Conservation (phyloP, 30 jellyfish, hydroid and myxozoan species). For the Euphysa ruthae region DNA sequence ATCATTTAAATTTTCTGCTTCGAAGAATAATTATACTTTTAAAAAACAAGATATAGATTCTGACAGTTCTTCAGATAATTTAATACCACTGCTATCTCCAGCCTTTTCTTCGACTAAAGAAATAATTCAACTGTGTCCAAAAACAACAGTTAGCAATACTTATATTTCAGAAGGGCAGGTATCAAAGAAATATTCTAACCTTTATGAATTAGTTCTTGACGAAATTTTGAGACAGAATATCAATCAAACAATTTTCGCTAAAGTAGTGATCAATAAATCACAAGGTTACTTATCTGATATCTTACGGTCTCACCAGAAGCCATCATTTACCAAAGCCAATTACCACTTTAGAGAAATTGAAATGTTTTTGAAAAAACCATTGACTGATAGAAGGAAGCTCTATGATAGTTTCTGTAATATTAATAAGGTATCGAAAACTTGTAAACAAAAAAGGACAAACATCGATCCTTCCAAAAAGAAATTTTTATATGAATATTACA, state of each 20-base stretch:
- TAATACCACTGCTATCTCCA: too few relatives aligned
- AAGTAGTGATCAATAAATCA: constrained; percentile 52
- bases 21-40: too few relatives aligned
- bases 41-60: too few relatives aligned
- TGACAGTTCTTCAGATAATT: too few relatives aligned
- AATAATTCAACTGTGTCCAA: too few relatives aligned
- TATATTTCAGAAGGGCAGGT: too few relatives aligned
- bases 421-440: neutral
- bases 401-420: constrained; percentile 22
- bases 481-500: constrained; percentile 15
- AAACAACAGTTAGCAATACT: too few relatives aligned
- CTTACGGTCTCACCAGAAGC: constrained; percentile 26
- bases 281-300: constrained; percentile 91
- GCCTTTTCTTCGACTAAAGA: too few relatives aligned
- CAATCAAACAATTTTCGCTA: constrained; percentile 75
- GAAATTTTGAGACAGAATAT: constrained; percentile 55
- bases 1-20: too few relatives aligned
- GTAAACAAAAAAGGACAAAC: constrained; percentile 13
- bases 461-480: constrained; percentile 37
- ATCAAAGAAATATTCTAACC: neutral
- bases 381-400: constrained; percentile 30
- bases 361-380: constrained; percentile 34
- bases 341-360: constrained; percentile 41
- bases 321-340: constrained; percentile 14
- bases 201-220: constrained; percentile 31